These are phyloP conservation scores for Manis crassicaudata DNA, from an alignment of 2,797 vertebrate species.

Conservation along the genomic window DNA sequence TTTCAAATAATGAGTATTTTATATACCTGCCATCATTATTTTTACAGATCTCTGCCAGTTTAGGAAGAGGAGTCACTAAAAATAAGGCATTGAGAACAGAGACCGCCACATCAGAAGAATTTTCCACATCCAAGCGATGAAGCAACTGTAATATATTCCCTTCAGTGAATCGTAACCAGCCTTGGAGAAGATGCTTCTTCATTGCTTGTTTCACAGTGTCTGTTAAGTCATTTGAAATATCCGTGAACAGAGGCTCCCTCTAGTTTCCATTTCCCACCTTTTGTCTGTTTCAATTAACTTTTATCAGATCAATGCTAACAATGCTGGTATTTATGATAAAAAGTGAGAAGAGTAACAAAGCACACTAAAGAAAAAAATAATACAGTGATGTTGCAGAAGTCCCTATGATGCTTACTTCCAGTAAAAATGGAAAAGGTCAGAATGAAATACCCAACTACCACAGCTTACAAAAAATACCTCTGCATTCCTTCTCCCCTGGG, in stretches of 20 bases:
- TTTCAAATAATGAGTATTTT: conserved; percentile 30
- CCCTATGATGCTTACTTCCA: background rate
- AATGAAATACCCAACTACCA: conserved; percentile 1
- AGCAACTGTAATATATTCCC: conserved; percentile 93
- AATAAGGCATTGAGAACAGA: conserved; percentile 90
- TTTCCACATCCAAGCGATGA: conserved; percentile 95
- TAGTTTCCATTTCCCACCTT: background rate
- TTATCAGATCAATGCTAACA: background rate
- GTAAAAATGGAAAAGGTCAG: background rate
- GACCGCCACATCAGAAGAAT: conserved; percentile 91
- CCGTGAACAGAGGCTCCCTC: conserved; percentile 27
- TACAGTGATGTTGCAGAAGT: background rate
- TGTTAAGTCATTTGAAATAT: conserved; percentile 79
- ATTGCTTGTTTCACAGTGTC: conserved; percentile 92
- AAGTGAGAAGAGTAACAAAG: background rate
- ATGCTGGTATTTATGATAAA: conserved; percentile 1
- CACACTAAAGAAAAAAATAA: background rate
- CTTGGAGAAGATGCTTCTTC: conserved; percentile 89
- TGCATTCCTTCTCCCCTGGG: background rate
- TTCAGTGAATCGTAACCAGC: conserved; percentile 91
- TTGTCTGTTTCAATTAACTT: background rate
- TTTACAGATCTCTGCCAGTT: conserved; percentile 87
- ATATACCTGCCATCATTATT: conserved; percentile 90
- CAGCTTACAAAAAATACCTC: background rate
- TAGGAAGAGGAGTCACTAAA: conserved; percentile 83